Base-by-base conservation (phyloP, 2,888 invertebrate genomes). In the Phoronis australis region DNA sequence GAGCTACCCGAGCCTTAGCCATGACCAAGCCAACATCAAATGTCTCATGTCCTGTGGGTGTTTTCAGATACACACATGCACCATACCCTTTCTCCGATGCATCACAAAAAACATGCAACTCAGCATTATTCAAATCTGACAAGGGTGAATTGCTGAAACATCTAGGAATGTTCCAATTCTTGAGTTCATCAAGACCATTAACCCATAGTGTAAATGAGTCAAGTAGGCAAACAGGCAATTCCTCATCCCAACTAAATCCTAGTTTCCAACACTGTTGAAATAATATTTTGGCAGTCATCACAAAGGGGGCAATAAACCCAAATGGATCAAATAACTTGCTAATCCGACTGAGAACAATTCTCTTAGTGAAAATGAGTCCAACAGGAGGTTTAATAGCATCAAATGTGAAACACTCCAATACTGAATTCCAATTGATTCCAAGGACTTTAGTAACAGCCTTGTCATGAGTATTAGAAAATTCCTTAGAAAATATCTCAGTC, bases 211-310 rank as follows among this genome's bases (percentile, higher is more conserved):
- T 38, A 18, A 49, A 26, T 24, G 38, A 31, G 2, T 38, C 15
- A 9, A 23, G 20, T 15, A 49, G n/a, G 9, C 18, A 9, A 22
- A 12, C 31, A 12, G 31, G 31, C 9, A 31, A 9, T 12, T 12
- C 22, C 5, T 56, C 56, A 55, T 67, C 65, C 64, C 65, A 65
- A 2, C 41, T 50, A 3, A 56, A 5, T 3, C 55, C 44, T 15
- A 42, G 23, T 20, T 48, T 46, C 62, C 66, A 69, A 2, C 64
- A 25, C 15, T 52, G 24, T 52, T 67, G 65, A 26, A 69, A 42
- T 5, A 65, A 25, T 2, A 59, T 52, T 40, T 64, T 69, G 0
- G 50, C 48, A 4, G 40, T 21, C 37, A 56, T 48, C 9, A 25
- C 51, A 22, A 55, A 51, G 18, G 52, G 54, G 0, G 37, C 45